These are phyloP conservation scores for Momotus momota DNA, from an alignment of 2,797 vertebrate genomes.

Conservation along the genomic window DNA sequence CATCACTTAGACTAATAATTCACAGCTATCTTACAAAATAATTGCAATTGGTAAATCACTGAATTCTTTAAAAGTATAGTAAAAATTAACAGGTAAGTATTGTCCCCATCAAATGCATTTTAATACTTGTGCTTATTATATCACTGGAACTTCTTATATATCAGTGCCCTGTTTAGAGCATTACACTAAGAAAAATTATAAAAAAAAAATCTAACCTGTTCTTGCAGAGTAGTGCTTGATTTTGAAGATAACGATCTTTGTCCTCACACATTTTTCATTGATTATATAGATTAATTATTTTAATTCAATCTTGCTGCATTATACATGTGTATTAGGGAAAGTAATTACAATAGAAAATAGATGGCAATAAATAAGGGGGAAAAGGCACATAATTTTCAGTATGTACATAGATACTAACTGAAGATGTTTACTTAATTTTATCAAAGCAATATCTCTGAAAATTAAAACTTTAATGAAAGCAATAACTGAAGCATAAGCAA, in stretches of 20 bases:
- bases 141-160: background rate
- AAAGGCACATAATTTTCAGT: conserved; percentile 30
- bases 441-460: conserved; percentile 67
- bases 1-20: background rate
- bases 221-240: background rate
- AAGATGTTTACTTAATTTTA: conserved; percentile 74
- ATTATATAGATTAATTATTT: background rate
- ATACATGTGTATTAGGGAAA: background rate
- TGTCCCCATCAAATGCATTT: background rate
- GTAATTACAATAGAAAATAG: conserved; percentile 47
- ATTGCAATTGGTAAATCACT: background rate
- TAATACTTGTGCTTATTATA: background rate
- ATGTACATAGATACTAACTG: conserved; percentile 50
- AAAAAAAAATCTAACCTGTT: background rate
- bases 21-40: background rate
- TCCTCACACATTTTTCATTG: background rate
- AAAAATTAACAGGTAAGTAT: background rate
- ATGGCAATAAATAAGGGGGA: conserved; percentile 29
- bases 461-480: conserved; percentile 79
- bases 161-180: background rate
- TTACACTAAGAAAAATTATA: background rate
- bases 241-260: background rate
- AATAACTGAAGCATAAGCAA: conserved; percentile 71
- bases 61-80: background rate
- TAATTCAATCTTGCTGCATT: background rate